A percentile compares a stretch with the other conserved stretches of the same genome.
phyloP scores from a whole-genome alignment of 2,113 vertebrate species.

The Myotis lucifugus region DNA sequence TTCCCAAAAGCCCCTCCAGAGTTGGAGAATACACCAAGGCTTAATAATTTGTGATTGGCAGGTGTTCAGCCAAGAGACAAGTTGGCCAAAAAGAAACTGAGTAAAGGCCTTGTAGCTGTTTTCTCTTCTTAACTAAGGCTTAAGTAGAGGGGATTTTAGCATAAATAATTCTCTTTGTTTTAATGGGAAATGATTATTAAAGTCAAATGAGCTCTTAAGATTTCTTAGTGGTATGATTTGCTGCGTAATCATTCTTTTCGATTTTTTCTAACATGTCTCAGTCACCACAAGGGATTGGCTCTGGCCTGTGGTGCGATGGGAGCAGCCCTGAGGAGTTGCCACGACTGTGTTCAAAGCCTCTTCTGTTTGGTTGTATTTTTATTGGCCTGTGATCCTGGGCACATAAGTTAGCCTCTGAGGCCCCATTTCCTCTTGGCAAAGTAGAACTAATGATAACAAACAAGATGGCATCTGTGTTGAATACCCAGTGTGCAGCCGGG shows the following conservation, averaged over 20 bases:
- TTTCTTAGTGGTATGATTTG: neutral
- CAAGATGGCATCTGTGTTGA: neutral
- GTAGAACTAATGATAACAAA: neutral
- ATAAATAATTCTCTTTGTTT: neutral
- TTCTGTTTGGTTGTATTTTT: neutral
- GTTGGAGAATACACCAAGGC: neutral
- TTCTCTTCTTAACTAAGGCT: neutral
- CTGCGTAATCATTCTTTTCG: neutral
- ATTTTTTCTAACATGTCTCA: neutral
- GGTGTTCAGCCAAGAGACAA: neutral
- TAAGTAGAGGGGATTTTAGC: too few species aligned
- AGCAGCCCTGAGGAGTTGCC: neutral
- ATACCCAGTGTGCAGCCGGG: neutral
- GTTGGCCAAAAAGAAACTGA: neutral
- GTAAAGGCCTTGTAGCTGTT: too few species aligned
- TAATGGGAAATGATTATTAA: neutral
- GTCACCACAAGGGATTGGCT: neutral
- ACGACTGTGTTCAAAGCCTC: neutral
- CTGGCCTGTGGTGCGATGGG: too few species aligned
- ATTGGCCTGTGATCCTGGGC: neutral
- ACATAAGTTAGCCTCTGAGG: neutral
- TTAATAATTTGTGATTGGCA: neutral
- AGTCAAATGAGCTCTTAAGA: neutral
- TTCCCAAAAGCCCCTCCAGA: neutral
- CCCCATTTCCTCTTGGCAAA: neutral